A percentile compares a stretch with the other conserved stretches of the same genome.
phyloP scores from a whole-genome alignment of 2,113 vertebrate species.

The Leucoraja erinaceus region DNA sequence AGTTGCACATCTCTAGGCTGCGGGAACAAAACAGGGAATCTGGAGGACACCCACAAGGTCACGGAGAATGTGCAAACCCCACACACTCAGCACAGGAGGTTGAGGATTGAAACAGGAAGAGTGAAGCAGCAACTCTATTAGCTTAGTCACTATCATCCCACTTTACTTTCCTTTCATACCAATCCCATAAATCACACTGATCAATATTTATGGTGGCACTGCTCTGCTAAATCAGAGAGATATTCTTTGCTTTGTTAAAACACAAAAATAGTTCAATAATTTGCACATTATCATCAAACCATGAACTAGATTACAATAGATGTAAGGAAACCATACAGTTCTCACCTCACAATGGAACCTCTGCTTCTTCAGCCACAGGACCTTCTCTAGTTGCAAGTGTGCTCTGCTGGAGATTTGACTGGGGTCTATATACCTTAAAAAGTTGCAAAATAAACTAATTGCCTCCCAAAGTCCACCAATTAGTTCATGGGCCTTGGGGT shows the following conservation, averaged over 20 bases:
- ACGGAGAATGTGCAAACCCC: too few species aligned
- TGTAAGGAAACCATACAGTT: background rate
- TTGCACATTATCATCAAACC: background rate
- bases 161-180: background rate
- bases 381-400: background rate
- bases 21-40: too few species aligned
- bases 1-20: too few species aligned
- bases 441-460: conserved; percentile 7
- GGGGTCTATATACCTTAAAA: background rate
- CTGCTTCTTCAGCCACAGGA: background rate
- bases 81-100: too few species aligned
- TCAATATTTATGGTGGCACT: background rate
- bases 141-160: too few species aligned
- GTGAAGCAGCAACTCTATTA: too few species aligned
- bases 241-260: background rate
- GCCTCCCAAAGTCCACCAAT: conserved; percentile 5
- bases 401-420: background rate
- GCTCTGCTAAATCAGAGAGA: background rate
- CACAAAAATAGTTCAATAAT: background rate
- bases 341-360: background rate
- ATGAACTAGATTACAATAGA: background rate
- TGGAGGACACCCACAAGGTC: too few species aligned
- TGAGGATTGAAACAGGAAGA: too few species aligned
- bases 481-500: background rate
- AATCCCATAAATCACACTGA: background rate